Base-by-base conservation (phyloP, 2,888 invertebrate species). In the Plagiodera versicolora region DNA sequence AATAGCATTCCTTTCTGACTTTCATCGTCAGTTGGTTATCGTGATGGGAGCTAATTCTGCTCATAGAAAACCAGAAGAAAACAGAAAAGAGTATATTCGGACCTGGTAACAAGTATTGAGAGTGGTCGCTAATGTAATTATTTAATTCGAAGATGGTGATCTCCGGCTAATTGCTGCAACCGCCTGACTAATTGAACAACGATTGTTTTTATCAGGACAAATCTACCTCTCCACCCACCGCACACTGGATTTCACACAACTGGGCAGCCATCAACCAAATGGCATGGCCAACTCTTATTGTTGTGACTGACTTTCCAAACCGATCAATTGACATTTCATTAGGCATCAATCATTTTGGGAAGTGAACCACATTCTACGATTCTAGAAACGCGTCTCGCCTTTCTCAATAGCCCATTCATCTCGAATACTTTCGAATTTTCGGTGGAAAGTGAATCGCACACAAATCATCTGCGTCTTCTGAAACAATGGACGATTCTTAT, bases 121-220 rank as follows among this genome's bases (percentile, higher is more conserved):
- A 28, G 8, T 28, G 5, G 28, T 6, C 28, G 32, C 11, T 11
- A 8, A 11, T 60, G 64, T 61, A 64, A 64, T 61, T 64, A 64
- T 64, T 61, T 61, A 61, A 64, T 64, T 64, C 58, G 56, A 61
- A 64, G 64, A 64, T 64, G 64, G 64, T 56, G 60, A 64, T 61
- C 61, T 64, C 53, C 56, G 59, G 58, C 64, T 61, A 64, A 64
- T 64, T 61, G 64, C 61, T 57, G 56, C 32, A 48, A 56, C 56
- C 56, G 56, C 56, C 58, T 53, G 63, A 64, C 65, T 67, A 67
- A 67, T 66, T 67, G 67, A 64, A 60, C 65, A 58, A 57, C 64
- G 63, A 67, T 67, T 67, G 67, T 67, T 67, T 67, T 32, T 62
- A 67, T 67, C 64, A 58, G 50, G 52, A 52, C 62, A 53, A 52